Base-by-base conservation (phyloP, 2,797 vertebrate species). In the Agapornis canus region DNA sequence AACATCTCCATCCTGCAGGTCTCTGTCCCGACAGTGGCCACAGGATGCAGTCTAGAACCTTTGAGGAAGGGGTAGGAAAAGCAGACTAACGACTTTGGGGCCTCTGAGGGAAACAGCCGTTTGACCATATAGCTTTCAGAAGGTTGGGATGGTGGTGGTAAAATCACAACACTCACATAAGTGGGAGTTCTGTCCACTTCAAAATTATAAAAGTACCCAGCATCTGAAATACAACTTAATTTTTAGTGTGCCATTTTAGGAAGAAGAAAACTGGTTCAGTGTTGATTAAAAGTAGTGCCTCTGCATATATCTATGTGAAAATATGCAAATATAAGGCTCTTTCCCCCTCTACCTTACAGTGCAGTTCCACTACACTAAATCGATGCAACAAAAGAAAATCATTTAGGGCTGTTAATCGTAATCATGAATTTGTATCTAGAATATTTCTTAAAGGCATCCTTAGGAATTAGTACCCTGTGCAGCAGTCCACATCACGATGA, bases 1-100 rank as follows among this genome's bases (percentile, higher is more conserved):
- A 93, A 73, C 79, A 64, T 93, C 64, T 94, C 82, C 37, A 14
- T 92, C 88, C 81, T 48, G 37, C 54, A 64, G 68, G 45, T 77
- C 54, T 76, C 43, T 11, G 19, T 82, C 77, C 63, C 1, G 1
- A 37, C 69, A 43, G 51, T 3, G 31, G 49, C 39, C 60, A 4
- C 0, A 0, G 70, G 61, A 77, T 80, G 40, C 77, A 48, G 65
- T 77, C 73, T 78, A 68, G 92, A 82, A 92, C 78, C 52, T 86
- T 0, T 0, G 76, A 49, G 63, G 39, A 51, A 86, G 47, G 69
- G 14, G 12, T 18, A 31, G 61, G 32, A 52, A 76, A 66, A 71
- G 22, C 12, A 56, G 27, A 29, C 5, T 18, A 22, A 49, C 48
- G 1, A 26, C 65, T 83, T 2, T 0, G 2, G 13, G 40, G 42